Conservation (phyloP, 2,113 vertebrate genomes). For the Sciurus niger region DNA sequence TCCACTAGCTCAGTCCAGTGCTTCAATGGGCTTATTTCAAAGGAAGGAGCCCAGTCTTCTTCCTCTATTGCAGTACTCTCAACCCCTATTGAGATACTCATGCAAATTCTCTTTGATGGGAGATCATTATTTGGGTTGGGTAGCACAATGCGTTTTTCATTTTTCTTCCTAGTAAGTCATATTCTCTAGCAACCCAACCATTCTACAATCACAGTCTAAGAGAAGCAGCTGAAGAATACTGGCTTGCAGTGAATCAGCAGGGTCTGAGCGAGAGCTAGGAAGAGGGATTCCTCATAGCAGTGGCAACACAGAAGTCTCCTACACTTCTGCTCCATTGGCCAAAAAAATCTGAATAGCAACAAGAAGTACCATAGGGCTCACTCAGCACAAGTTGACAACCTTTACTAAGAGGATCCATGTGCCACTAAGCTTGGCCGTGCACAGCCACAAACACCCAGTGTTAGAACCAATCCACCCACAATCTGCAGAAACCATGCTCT, state of each 20-base stretch:
- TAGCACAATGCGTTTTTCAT: neutral
- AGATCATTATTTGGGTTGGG: neutral
- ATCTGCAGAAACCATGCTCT: neutral
- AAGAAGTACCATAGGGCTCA: neutral
- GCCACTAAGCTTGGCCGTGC: neutral
- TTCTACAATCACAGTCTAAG: neutral
- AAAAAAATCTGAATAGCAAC: neutral
- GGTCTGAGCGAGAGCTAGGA: neutral
- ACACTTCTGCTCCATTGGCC: neutral
- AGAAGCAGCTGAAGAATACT: neutral
- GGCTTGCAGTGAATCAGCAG: neutral
- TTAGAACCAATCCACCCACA: neutral
- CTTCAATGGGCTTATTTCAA: neutral
- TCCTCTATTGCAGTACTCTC: neutral
- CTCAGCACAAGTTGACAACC: neutral
- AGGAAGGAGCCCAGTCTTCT: neutral
- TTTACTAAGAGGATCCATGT: neutral
- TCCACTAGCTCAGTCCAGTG: slow-evolving; percentile 33
- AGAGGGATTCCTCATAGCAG: neutral
- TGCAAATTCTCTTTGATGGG: slow-evolving; percentile 23
- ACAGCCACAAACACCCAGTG: neutral
- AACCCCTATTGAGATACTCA: neutral
- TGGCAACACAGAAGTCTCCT: neutral
- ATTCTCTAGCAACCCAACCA: slow-evolving; percentile 34
- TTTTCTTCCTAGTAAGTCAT: slow-evolving; percentile 16